A percentile compares a stretch with the other conserved stretches of the same genome.
phyloP scores from a whole-genome alignment of 2,888 invertebrate species.

The Barypeithes pellucidus region DNA sequence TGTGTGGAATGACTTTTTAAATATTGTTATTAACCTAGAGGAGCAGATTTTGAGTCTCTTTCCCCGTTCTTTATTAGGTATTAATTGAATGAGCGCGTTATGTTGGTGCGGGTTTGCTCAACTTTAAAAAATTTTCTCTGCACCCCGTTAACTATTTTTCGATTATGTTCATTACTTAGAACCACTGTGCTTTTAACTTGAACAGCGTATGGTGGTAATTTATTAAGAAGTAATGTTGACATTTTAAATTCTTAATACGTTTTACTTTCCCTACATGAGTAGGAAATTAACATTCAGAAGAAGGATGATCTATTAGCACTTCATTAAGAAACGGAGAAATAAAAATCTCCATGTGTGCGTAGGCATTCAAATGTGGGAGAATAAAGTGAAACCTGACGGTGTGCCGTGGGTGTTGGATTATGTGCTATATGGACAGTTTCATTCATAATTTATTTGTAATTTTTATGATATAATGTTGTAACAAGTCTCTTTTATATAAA shows the following conservation, averaged over 20 bases:
- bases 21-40: too few relatives aligned
- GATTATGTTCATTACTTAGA: too few relatives aligned
- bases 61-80: too few relatives aligned
- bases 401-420: constrained; percentile 30
- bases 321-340: constrained; percentile 31
- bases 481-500: background rate
- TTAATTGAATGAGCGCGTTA: too few relatives aligned
- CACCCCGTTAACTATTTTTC: too few relatives aligned
- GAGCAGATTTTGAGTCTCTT: too few relatives aligned
- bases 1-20: too few relatives aligned
- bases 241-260: background rate
- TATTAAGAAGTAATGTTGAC: background rate
- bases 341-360: constrained; percentile 19
- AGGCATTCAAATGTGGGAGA: constrained; percentile 39
- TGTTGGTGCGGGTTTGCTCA: too few relatives aligned
- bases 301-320: constrained; percentile 22
- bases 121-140: too few relatives aligned
- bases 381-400: constrained; percentile 16
- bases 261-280: constrained; percentile 12
- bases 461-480: background rate
- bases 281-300: constrained; percentile 21
- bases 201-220: too few relatives aligned
- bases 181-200: too few relatives aligned
- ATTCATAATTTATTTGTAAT: constrained; percentile 29
- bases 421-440: constrained; percentile 34